These are phyloP conservation scores for Dynastes maya DNA, from an alignment of 2,888 invertebrate species.

Conservation along the genomic window DNA sequence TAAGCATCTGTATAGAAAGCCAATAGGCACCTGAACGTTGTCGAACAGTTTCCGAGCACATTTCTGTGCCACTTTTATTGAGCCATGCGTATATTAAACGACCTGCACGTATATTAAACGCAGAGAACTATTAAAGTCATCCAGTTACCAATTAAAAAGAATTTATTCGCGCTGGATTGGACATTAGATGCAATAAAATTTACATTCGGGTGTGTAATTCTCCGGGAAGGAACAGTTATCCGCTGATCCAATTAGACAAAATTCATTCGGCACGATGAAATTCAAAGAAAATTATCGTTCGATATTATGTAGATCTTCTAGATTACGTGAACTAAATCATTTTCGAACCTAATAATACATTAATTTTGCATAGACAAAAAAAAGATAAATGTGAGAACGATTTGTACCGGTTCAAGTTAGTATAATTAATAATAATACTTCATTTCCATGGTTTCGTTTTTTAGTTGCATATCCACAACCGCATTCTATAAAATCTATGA, in stretches of 20 bases:
- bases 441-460: no score
- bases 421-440: no score
- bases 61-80: conserved; percentile 35
- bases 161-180: conserved; percentile 41
- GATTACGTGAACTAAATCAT: conserved; percentile 3
- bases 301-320: background rate
- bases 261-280: conserved; percentile 9
- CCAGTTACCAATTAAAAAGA: conserved; percentile 34
- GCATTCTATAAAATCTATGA: no score
- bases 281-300: background rate
- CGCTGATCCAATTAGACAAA: conserved; percentile 24
- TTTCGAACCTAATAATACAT: background rate
- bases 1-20: conserved; percentile 21
- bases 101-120: conserved; percentile 26
- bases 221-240: conserved; percentile 27
- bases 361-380: background rate
- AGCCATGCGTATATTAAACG: conserved; percentile 7
- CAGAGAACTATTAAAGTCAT: conserved; percentile 43
- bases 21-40: conserved; percentile 18
- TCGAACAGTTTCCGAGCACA: background rate
- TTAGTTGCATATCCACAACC: no score
- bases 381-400: background rate
- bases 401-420: background rate
- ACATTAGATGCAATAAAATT: conserved; percentile 42
- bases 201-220: conserved; percentile 26